Conservation (phyloP, 2,797 vertebrate species). For the Pangasius djambal region DNA sequence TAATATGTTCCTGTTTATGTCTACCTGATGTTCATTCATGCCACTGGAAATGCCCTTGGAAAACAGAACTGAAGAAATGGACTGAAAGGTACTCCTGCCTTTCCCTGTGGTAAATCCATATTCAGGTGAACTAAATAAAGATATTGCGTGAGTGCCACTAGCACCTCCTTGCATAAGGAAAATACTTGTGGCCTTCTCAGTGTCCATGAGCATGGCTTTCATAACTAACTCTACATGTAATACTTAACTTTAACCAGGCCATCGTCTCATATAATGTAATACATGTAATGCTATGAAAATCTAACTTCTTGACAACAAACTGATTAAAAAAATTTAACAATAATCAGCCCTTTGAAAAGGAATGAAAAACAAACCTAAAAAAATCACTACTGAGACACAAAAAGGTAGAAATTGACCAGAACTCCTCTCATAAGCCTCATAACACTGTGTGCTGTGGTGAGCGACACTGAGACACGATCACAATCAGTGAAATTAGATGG, state of each 20-base stretch:
- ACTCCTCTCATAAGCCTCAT: constrained; percentile 80
- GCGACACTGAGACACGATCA: constrained; percentile 81
- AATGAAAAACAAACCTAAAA: constrained; percentile 64
- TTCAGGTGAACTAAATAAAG: constrained; percentile 85
- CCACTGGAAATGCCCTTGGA: constrained; percentile 85
- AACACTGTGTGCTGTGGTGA: constrained; percentile 75
- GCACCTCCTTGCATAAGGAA: constrained; percentile 77
- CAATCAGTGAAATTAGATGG: constrained; percentile 68
- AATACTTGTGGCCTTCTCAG: constrained; percentile 62
- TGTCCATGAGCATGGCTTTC: constrained; percentile 58
- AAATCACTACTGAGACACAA: constrained; percentile 75
- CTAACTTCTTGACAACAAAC: constrained; percentile 73
- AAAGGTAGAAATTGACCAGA: constrained; percentile 83
- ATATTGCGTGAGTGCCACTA: constrained; percentile 90
- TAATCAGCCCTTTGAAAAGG: constrained; percentile 82
- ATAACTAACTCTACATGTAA: constrained; percentile 61
- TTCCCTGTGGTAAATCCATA: constrained; percentile 84
- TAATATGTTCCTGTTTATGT: constrained; percentile 86
- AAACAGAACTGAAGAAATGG: constrained; percentile 83
- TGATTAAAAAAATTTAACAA: constrained; percentile 32
- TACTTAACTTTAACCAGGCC: constrained; percentile 62
- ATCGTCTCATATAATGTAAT: constrained; percentile 69
- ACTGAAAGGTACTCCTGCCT: constrained; percentile 77
- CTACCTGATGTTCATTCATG: constrained; percentile 93
- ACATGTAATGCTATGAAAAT: constrained; percentile 56